A percentile compares a stretch with the other conserved stretches of the same genome.
Evolutionary conservation across 2,888 invertebrate genomes (phyloP).

Genomic region (Caenorhabditis wallacei): DNA sequence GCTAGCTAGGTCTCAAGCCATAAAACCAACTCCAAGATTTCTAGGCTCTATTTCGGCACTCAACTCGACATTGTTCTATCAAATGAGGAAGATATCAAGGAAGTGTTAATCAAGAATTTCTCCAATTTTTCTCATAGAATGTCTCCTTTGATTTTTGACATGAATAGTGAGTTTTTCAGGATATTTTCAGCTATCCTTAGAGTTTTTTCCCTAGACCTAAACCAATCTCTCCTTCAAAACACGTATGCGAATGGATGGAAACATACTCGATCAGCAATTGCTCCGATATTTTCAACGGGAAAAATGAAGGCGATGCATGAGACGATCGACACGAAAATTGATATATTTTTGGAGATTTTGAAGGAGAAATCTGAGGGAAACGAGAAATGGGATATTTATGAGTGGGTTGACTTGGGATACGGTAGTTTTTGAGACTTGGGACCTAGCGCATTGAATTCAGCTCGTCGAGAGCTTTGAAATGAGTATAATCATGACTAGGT

Average conservation of each 20-base stretch:
- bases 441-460: neutral
- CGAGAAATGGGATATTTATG: slow-evolving; percentile 72
- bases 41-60: slow-evolving; percentile 71
- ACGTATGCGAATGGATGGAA: slow-evolving; percentile 56
- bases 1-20: neutral
- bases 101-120: slow-evolving; percentile 78
- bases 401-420: slow-evolving; percentile 54
- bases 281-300: slow-evolving; percentile 59
- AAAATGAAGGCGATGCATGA: slow-evolving; percentile 70
- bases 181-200: neutral
- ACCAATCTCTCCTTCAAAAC: slow-evolving; percentile 29
- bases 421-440: too few species aligned
- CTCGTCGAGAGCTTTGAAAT: neutral
- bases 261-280: slow-evolving; percentile 34
- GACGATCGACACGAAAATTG: slow-evolving; percentile 63
- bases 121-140: slow-evolving; percentile 75
- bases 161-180: slow-evolving; percentile 44
- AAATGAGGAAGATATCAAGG: slow-evolving; percentile 74
- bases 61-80: slow-evolving; percentile 68
- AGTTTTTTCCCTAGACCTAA: slow-evolving; percentile 14
- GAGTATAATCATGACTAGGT: neutral
- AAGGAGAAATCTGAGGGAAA: slow-evolving; percentile 61
- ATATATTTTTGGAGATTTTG: slow-evolving; percentile 67
- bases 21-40: neutral
- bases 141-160: slow-evolving; percentile 60